Evolutionary conservation across 2,797 vertebrate genomes (phyloP).

Genomic region (Alcedo atthis): DNA sequence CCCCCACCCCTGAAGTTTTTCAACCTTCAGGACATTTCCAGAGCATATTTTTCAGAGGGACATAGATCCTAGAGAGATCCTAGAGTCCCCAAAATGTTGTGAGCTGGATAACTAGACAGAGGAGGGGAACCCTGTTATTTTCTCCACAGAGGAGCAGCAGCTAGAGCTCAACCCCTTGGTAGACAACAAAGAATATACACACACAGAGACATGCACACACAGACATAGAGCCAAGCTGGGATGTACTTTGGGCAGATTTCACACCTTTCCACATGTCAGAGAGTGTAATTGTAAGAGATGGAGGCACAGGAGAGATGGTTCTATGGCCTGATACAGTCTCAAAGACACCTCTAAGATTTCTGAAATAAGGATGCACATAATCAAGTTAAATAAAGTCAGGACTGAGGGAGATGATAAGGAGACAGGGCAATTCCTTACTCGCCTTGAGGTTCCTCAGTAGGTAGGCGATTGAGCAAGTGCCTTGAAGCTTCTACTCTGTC

Average conservation of each 20-base stretch:
- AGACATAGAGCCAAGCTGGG: not conserved
- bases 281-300: not conserved
- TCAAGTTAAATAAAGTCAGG: not conserved
- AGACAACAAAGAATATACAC: not conserved
- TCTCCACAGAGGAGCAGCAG: not conserved
- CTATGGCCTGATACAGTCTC: not conserved
- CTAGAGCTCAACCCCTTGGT: not conserved
- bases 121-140: not conserved
- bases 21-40: not conserved
- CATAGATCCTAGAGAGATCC: not conserved
- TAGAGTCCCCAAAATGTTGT: not conserved
- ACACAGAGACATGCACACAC: rapidly evolving
- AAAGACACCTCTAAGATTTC: not conserved
- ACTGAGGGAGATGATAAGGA: not conserved
- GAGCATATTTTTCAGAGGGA: not conserved
- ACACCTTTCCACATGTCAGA: not conserved
- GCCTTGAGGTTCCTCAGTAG: not conserved
- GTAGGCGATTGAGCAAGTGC: not conserved
- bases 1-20: not conserved
- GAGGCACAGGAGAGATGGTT: not conserved
- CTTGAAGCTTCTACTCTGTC: slow-evolving; percentile 4
- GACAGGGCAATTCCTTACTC: not conserved
- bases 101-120: not conserved
- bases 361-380: not conserved
- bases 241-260: not conserved